Evolutionary conservation across 1,140 invertebrate genomes (phyloP), one percentile per base, ranked within the genome.

Genomic region (Mactra quadrangularis): DNA sequence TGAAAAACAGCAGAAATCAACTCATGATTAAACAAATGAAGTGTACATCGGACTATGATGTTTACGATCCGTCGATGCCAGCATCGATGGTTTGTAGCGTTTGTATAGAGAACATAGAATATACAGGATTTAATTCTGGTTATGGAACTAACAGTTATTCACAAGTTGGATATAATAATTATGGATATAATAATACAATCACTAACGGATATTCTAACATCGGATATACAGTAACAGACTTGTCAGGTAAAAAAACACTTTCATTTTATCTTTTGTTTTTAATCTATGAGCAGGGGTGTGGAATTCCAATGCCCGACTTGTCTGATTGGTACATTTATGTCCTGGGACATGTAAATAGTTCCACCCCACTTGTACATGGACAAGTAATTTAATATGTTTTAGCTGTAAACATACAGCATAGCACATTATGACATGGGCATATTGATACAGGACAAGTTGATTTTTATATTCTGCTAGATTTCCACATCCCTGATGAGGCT

Each of bases 91-190:
- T 86, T 59, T 86, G 87, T 82, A 88, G 89, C 70, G 76, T 90
- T 41, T 90, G 89, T 71, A 87, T 88, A 22, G 89, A 90, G 85
- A 41, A 41, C 38, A 41, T 41, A 41, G 89, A 90, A 81, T 87
- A 87, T 45, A 45, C 85, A 17, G 86, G 87, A 27, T 90, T 87
- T 83, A 87, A 82, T 82, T 45, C 45, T 6, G 50, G 60, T 22
- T 68, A 66, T 47, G 60, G 60, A 41, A 55, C 62, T 38, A 78
- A 78, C 35, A 57, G 74, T 50, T 76, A 76, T 35, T 31, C 74
- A 0, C 64, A 68, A 68, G 47, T 68, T 38, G 64, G 64, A 47
- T 68, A 47, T 68, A 72, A 72, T 25, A 47, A 50, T n/a, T 66
- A 66, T 53, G 76, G 50, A 68, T 78, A 78, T 68, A 78, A 78